Conservation (phyloP, 2,113 vertebrate species). For the Cavia porcellus region DNA sequence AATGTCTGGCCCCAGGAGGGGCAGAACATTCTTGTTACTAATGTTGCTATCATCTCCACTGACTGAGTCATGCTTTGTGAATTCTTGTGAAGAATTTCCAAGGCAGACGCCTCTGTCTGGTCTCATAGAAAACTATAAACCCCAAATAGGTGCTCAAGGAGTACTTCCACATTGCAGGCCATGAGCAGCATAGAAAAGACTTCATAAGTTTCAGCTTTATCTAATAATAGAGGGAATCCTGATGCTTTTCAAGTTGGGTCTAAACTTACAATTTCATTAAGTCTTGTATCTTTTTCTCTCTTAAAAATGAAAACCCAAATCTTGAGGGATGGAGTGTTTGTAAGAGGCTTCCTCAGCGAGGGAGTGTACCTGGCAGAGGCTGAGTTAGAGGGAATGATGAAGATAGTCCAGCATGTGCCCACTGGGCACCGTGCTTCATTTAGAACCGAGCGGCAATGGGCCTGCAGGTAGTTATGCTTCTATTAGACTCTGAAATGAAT, state of each 20-base stretch:
- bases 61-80: neutral
- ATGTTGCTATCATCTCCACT: neutral
- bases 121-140: neutral
- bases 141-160: neutral
- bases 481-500: neutral
- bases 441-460: neutral
- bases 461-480: neutral
- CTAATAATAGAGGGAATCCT: neutral
- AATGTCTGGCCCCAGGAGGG: neutral
- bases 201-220: neutral
- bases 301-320: constrained; percentile 30
- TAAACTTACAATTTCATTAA: neutral
- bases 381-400: neutral
- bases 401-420: no score
- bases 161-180: neutral
- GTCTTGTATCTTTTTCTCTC: neutral
- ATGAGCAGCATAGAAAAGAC: neutral
- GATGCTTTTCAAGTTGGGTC: neutral
- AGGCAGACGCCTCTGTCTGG: neutral
- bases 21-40: neutral
- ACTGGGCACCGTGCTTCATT: neutral
- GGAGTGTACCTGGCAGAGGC: no score
- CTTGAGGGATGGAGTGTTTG: neutral
- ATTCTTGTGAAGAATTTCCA: neutral
- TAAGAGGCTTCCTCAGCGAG: neutral